Evolutionary conservation across 1,140 invertebrate species (phyloP), one percentile per base, ranked within the genome.

Genomic region (Berghia stephanieae): DNA sequence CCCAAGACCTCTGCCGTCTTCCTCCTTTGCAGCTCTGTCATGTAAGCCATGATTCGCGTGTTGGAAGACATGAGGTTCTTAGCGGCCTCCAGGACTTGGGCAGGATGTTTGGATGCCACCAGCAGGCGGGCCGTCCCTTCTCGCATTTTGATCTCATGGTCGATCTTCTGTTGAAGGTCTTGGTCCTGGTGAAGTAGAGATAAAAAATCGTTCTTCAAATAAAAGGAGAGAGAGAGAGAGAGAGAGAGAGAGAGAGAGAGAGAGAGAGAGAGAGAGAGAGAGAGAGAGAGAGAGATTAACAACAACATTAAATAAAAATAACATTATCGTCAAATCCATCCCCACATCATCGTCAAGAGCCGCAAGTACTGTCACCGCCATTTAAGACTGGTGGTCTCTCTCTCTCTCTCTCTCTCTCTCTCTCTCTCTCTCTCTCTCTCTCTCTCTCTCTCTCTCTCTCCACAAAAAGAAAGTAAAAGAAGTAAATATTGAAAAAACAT

Each of bases 121-220:
- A 94, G 88, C 46, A 94, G 88, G 81, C 92, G 92, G 2, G 92
- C 91, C 0, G 93, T 93, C 0, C 93, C 93, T 84, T 94, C 93
- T 24, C 93, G 90, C 92, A 94, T 94, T 87, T 93, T 93, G 74
- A 94, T 93, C 85, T 94, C 93, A 84, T 93, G 90, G 81, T 93
- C 93, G 75, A 94, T 93, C 83, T 93, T 93, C 82, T 93, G 92
- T 83, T 94, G 92, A 79, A 94, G 89, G 86, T 94, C 93, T 79
- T 86, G 83, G 79, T 90, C 89, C 90, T 90, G 79, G 46, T 46
- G 55, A 73, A 42, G 27, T 8, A 63, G 27, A 63, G 57, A 10
- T 63, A 16, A 63, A 63, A 27, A 8, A 16, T 10, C 18, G 10
- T 10, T 16, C 10, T 31, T 24, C 18, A 63, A 10, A 27, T 63